These are phyloP conservation scores for Drosophila cardini DNA, from an alignment of 1,140 invertebrate genomes.

Conservation along the genomic window DNA sequence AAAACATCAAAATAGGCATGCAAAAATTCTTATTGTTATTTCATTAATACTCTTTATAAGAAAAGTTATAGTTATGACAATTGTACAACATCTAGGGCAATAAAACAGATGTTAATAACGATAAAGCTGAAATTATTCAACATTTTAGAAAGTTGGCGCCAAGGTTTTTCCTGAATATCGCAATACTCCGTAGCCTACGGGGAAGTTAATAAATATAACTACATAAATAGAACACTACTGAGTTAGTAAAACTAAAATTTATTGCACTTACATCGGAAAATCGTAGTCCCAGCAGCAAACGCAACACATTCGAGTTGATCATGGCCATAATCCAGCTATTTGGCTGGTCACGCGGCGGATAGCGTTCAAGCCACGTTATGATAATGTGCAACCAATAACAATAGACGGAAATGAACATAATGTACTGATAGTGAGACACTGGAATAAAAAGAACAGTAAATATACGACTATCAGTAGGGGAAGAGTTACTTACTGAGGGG, in stretches of 20 bases:
- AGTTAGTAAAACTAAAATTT: no score
- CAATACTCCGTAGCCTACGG: slow-evolving; percentile 56
- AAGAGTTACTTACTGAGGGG: slow-evolving; percentile 54
- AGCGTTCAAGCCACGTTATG: slow-evolving; percentile 70
- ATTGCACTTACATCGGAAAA: slow-evolving; percentile 68
- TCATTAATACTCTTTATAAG: no score
- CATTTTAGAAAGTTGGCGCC: slow-evolving; percentile 72
- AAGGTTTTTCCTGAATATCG: slow-evolving; percentile 65
- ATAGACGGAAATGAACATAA: slow-evolving; percentile 59
- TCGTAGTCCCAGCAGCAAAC: slow-evolving; percentile 61
- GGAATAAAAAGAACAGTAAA: not conserved
- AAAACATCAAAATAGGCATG: no score
- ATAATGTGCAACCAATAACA: slow-evolving; percentile 75
- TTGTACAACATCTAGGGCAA: slow-evolving; percentile 21
- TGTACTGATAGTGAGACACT: slow-evolving; percentile 67
- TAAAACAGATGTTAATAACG: slow-evolving; percentile 46
- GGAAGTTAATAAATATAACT: no score
- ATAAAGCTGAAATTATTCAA: slow-evolving; percentile 67
- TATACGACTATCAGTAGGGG: no score
- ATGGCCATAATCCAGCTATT: slow-evolving; percentile 41
- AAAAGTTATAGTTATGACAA: not conserved
- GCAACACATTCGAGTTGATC: slow-evolving; percentile 53
- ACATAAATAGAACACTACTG: no score
- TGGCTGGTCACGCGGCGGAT: slow-evolving; percentile 63
- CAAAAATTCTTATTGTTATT: no score